Base-by-base conservation (phyloP, 2,888 invertebrate species). In the Apotomis betuletana region DNA sequence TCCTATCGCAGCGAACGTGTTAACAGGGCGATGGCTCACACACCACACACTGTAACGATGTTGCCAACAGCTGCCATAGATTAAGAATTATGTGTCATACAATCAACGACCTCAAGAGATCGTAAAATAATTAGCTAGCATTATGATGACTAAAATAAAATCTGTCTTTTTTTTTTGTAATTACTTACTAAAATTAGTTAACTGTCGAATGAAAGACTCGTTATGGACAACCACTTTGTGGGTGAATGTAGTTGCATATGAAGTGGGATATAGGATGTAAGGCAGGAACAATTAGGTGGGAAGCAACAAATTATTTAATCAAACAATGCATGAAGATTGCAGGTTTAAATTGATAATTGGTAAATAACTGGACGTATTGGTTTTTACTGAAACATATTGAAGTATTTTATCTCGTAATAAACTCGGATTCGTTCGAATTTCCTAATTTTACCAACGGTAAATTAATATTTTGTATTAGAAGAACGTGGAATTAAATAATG, bases 1-100 rank as follows among this genome's bases (percentile, higher is more conserved):
- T n/a, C n/a, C n/a, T n/a, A n/a, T n/a, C n/a, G n/a, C n/a, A n/a
- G n/a, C n/a, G n/a, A n/a, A n/a, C n/a, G n/a, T n/a, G n/a, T n/a
- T n/a, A 92, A 87, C 91, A 90, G 93, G 93, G 93, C 93, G 93
- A 93, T 93, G 93, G 93, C 93, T 93, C 92, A 92, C 89, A 89
- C 49, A 49, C 93, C 92, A 49, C 49, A 49, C 92, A 92, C 89
- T 90, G 83, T 83, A 78, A 77, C 77, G 80, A 86, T 90, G 86
- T 91, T 92, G 90, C 91, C 87, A 89, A 67, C 61, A 27, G 44
- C 46, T 71, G 70, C 72, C 72, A 72, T 68, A 72, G 72, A 72
- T 63, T 36, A 59, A 38, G n/a, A 60, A 63, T 57, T 41, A 72
- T 68, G 68, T 72, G 63, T 72, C 72, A 72, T 57, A 46, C 27